phyloP scores from a whole-genome alignment of 1,140 invertebrate genomes.

The Sitobion miscanthi region DNA sequence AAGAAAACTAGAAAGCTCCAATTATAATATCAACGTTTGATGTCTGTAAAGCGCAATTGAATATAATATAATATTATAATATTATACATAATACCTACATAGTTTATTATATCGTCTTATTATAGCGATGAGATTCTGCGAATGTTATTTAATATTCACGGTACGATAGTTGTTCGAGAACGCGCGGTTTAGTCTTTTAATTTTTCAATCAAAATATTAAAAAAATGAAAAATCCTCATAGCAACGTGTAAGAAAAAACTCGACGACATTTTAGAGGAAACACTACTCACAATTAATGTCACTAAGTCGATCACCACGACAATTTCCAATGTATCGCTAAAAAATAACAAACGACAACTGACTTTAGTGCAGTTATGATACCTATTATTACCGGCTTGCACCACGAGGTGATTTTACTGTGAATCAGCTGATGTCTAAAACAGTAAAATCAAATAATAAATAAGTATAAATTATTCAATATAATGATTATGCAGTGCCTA shows the following conservation, averaged over 20 bases:
- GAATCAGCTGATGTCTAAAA: neutral
- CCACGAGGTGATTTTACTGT: neutral
- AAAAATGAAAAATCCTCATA: neutral
- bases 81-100: too few species aligned
- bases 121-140: neutral
- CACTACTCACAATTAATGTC: neutral
- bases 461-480: too few species aligned
- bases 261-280: neutral
- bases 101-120: neutral
- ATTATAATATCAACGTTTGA: constrained; percentile 6
- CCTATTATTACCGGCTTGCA: neutral
- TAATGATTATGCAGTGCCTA: too few species aligned
- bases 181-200: neutral
- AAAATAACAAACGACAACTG: too few species aligned
- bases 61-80: neutral
- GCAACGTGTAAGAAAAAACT: neutral
- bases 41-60: constrained; percentile 15
- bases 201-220: constrained; percentile 14
- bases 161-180: neutral
- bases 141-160: neutral
- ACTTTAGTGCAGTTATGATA: neutral
- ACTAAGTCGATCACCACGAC: neutral
- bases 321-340: too few species aligned
- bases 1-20: neutral
- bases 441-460: too few species aligned